These are phyloP conservation scores for Malacoraja senta DNA, from an alignment of 2,797 vertebrate species.

Conservation along the genomic window DNA sequence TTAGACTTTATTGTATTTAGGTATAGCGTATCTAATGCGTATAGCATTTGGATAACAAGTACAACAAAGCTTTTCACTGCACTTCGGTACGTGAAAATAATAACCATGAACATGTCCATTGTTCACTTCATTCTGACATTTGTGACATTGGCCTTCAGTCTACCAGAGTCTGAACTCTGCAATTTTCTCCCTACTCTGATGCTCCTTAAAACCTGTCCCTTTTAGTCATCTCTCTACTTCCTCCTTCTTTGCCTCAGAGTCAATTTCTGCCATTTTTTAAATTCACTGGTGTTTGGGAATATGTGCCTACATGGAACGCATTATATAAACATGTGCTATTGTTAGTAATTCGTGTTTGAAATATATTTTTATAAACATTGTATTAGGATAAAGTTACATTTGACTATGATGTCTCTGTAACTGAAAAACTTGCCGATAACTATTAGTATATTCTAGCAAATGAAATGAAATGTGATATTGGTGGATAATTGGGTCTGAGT, in stretches of 20 bases:
- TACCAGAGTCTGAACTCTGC: neutral
- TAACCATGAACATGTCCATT: neutral
- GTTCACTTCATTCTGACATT: neutral
- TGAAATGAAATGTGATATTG: neutral
- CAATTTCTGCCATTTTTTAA: neutral
- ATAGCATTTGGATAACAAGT: too few relatives aligned
- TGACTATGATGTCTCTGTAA: neutral
- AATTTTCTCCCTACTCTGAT: neutral
- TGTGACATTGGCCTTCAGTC: neutral
- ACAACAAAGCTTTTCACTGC: too few relatives aligned
- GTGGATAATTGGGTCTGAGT: neutral
- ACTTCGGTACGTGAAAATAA: too few relatives aligned
- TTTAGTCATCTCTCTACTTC: neutral
- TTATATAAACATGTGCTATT: neutral
- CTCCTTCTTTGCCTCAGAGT: neutral
- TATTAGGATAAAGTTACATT: neutral
- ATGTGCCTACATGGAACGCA: neutral
- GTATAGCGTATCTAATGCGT: too few relatives aligned
- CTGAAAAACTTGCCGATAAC: neutral
- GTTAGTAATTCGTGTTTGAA: neutral
- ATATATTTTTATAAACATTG: neutral
- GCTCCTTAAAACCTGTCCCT: neutral
- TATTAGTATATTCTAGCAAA: neutral
- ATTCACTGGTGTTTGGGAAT: neutral
- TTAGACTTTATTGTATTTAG: too few relatives aligned